Conservation (phyloP, 2,797 vertebrate genomes). For the Rhabdophis nuchalis region DNA sequence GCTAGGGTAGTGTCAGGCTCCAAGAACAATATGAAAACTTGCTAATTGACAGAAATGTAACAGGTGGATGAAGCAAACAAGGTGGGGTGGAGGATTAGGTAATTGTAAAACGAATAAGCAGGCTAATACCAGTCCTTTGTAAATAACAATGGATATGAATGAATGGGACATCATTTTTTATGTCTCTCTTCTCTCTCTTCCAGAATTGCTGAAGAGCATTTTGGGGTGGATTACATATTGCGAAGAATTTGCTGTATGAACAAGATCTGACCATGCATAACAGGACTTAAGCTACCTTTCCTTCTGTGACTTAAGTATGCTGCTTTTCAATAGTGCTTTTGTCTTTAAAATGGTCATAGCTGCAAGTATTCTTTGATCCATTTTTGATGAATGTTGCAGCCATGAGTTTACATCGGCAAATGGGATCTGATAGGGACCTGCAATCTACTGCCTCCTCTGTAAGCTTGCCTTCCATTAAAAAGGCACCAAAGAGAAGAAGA, state of each 20-base stretch:
- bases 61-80: conserved; percentile 12
- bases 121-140: conserved; percentile 7
- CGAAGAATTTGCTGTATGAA: conserved; percentile 58
- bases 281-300: conserved; percentile 6
- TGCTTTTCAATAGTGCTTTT: conserved; percentile 14
- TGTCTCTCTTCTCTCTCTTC: conserved; percentile 6
- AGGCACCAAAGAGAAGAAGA: conserved; percentile 92
- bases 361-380: conserved; percentile 61
- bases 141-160: not conserved
- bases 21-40: not conserved
- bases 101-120: conserved; percentile 12
- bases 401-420: conserved; percentile 92
- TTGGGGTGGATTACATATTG: conserved; percentile 30
- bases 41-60: conserved; percentile 29
- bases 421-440: conserved; percentile 93
- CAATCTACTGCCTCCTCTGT: conserved; percentile 92
- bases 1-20: not conserved
- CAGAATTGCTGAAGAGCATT: conserved; percentile 57
- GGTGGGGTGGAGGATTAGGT: not conserved
- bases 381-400: conserved; percentile 74
- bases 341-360: conserved; percentile 63
- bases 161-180: conserved; percentile 29
- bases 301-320: conserved; percentile 52
- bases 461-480: conserved; percentile 92
- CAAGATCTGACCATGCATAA: conserved; percentile 1